These are phyloP conservation scores for Homalodisca vitripennis DNA, from an alignment of 1,140 invertebrate genomes.

Conservation along the genomic window DNA sequence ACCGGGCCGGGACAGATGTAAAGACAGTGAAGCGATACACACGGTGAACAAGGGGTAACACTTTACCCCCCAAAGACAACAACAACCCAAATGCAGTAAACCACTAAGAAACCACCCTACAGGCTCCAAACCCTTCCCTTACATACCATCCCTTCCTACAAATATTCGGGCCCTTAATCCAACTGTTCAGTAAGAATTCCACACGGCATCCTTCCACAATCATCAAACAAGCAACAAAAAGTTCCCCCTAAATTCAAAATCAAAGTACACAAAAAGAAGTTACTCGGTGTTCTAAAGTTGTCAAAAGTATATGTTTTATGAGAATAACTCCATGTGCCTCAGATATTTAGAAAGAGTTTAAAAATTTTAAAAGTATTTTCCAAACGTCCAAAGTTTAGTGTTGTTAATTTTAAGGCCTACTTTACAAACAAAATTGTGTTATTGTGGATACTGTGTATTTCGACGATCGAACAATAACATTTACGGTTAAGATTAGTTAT, in stretches of 20 bases:
- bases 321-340: conserved; percentile 34
- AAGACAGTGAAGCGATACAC: conserved; percentile 14
- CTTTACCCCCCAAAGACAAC: conserved; percentile 28
- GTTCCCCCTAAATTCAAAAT: conserved; percentile 35
- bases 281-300: conserved; percentile 35
- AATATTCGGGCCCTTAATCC: conserved; percentile 35
- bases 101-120: conserved; percentile 34
- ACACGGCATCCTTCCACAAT: conserved; percentile 35
- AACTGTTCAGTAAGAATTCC: conserved; percentile 34
- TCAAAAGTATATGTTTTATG: conserved; percentile 33
- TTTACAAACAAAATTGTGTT: conserved; percentile 26
- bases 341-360: conserved; percentile 33
- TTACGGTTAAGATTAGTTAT: conserved; percentile 27
- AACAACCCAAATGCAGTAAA: conserved; percentile 34
- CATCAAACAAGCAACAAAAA: conserved; percentile 34
- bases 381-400: conserved; percentile 34
- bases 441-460: conserved; percentile 31
- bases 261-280: conserved; percentile 33
- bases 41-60: conserved; percentile 20
- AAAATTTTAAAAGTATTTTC: conserved; percentile 34
- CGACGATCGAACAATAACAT: conserved; percentile 15
- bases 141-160: conserved; percentile 35
- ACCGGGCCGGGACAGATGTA: conserved; percentile 31
- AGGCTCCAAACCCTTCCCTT: conserved; percentile 35
- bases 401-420: conserved; percentile 36